Evolutionary conservation across 2,113 vertebrate species (phyloP).

Genomic region (Trochalopteron elliotii): DNA sequence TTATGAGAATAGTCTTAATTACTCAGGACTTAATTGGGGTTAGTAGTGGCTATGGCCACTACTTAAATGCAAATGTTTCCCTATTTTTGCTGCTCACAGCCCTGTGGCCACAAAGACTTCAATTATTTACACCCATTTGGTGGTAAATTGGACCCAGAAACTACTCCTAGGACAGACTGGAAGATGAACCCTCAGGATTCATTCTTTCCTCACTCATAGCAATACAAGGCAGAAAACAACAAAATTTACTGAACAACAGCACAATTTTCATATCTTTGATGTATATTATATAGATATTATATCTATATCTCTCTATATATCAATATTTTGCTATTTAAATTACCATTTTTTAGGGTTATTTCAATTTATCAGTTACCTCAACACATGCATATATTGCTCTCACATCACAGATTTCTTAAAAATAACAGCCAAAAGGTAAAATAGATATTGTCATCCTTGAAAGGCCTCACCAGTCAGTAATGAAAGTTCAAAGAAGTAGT

Average conservation of each 20-base stretch:
- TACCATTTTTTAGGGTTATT: background rate
- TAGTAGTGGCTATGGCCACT: background rate
- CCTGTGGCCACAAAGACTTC: background rate
- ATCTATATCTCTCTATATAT: background rate
- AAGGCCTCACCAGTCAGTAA: constrained; percentile 13
- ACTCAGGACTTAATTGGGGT: background rate
- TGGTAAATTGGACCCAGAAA: background rate
- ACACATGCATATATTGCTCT: background rate
- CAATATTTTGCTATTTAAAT: background rate
- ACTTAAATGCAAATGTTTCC: background rate
- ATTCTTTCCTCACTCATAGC: background rate
- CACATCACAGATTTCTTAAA: background rate
- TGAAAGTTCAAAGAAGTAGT: background rate
- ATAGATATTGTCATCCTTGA: constrained; percentile 14
- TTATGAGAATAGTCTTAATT: background rate
- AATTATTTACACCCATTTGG: background rate
- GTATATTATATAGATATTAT: background rate
- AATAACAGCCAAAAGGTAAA: background rate
- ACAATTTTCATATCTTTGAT: background rate
- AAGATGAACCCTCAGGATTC: background rate
- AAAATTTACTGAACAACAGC: background rate
- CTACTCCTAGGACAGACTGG: background rate
- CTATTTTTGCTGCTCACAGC: background rate
- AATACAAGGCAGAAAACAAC: background rate
- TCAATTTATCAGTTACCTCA: background rate